phyloP scores from a whole-genome alignment of 2,113 vertebrate genomes.

The Corvus moneduloides region DNA sequence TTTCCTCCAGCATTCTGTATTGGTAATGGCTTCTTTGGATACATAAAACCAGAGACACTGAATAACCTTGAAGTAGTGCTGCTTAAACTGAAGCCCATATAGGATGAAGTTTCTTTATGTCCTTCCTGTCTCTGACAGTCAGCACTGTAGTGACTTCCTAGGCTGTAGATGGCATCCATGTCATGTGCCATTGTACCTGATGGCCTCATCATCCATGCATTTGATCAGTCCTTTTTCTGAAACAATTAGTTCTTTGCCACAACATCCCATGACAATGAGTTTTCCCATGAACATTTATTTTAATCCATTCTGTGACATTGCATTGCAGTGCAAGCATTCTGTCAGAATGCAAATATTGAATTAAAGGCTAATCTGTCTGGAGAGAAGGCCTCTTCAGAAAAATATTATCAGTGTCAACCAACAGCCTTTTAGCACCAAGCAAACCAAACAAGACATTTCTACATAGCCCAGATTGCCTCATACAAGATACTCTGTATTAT shows the following conservation, averaged over 20 bases:
- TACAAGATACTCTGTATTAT: not conserved
- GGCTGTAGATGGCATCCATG: not conserved
- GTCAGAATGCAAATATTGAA: not conserved
- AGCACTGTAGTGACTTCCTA: not conserved
- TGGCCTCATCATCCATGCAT: not conserved
- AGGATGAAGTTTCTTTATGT: not conserved
- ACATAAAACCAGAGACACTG: not conserved
- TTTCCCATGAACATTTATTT: not conserved
- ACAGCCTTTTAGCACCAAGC: not conserved
- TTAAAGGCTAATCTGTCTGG: not conserved
- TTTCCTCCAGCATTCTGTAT: not conserved
- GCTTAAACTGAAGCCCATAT: not conserved
- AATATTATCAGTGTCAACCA: not conserved
- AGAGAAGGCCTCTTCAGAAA: not conserved
- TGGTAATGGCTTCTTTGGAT: not conserved
- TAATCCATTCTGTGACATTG: not conserved
- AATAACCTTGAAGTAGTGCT: not conserved
- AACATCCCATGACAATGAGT: not conserved
- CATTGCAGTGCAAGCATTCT: not conserved
- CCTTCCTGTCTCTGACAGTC: not conserved
- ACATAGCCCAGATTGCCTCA: not conserved
- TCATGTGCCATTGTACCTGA: not conserved
- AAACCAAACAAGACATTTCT: not conserved
- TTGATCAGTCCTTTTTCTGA: not conserved
- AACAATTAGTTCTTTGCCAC: not conserved